Percentiles rank a stretch among this genome's conserved stretches.
Conservation (phyloP, 2,888 invertebrate species). For the Chamaedrilus cognettii region DNA sequence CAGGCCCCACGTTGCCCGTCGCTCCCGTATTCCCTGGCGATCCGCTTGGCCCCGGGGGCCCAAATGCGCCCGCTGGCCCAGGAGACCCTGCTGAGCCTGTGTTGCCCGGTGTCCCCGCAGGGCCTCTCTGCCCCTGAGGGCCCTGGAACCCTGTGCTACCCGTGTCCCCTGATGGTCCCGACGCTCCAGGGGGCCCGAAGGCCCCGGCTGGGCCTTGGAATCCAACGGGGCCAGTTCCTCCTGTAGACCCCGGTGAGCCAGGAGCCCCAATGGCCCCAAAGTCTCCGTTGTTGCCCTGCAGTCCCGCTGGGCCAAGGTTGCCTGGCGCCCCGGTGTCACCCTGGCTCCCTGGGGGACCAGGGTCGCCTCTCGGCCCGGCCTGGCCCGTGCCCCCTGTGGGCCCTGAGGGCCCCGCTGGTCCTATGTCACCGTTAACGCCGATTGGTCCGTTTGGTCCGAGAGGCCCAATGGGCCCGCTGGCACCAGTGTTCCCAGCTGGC, state of each 20-base stretch:
- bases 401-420: conserved; percentile 12
- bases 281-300: not conserved
- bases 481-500: conserved; percentile 18
- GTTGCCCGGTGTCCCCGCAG: conserved; percentile 56
- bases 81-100: conserved; percentile 71
- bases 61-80: conserved; percentile 44
- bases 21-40: conserved; percentile 9
- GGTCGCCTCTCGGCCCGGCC: conserved; percentile 19
- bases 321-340: conserved; percentile 18
- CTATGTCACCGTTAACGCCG: conserved; percentile 32
- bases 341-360: conserved; percentile 18
- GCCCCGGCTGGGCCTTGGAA: conserved; percentile 9
- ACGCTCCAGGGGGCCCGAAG: conserved; percentile 20
- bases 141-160: conserved; percentile 23
- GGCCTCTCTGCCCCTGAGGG: conserved; percentile 24
- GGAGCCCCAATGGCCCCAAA: conserved; percentile 9
- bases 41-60: conserved; percentile 27
- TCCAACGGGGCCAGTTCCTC: conserved; percentile 12
- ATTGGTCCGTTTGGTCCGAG: conserved; percentile 10
- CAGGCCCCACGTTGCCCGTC: conserved; percentile 16
- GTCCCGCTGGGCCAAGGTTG: conserved; percentile 4
- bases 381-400: conserved; percentile 13
- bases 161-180: conserved; percentile 18
- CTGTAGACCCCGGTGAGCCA: conserved; percentile 10
- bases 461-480: conserved; percentile 14